Conservation (phyloP, 2,113 vertebrate species). For the Prietella phreatophila region DNA sequence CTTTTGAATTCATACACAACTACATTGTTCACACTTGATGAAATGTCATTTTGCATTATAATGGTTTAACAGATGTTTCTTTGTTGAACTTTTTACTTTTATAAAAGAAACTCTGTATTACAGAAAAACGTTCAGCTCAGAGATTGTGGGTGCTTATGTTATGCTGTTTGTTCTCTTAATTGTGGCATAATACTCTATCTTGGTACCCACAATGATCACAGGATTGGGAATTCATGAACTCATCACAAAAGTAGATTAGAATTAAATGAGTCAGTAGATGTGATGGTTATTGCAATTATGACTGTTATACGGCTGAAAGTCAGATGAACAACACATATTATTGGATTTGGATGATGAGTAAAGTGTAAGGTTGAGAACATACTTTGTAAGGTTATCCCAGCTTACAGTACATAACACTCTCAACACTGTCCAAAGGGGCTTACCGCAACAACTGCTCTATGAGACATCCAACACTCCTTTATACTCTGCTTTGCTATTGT, state of each 20-base stretch:
- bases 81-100: conserved; percentile 13
- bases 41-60: neutral
- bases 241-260: neutral
- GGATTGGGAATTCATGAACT: neutral
- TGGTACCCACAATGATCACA: neutral
- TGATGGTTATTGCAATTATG: neutral
- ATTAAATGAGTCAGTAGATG: neutral
- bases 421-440: neutral
- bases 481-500: neutral
- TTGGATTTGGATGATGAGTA: neutral
- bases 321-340: neutral
- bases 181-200: neutral
- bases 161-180: neutral
- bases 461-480: neutral
- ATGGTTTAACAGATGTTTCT: neutral
- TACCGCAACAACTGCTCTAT: neutral
- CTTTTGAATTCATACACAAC: neutral
- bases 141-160: neutral
- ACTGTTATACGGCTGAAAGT: neutral
- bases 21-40: neutral
- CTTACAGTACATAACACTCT: neutral
- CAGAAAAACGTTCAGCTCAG: neutral
- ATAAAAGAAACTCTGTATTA: neutral
- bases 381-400: neutral
- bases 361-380: neutral